Evolutionary conservation across 2,888 invertebrate species (phyloP).

Genomic region (Ganaspis brasiliensis): DNA sequence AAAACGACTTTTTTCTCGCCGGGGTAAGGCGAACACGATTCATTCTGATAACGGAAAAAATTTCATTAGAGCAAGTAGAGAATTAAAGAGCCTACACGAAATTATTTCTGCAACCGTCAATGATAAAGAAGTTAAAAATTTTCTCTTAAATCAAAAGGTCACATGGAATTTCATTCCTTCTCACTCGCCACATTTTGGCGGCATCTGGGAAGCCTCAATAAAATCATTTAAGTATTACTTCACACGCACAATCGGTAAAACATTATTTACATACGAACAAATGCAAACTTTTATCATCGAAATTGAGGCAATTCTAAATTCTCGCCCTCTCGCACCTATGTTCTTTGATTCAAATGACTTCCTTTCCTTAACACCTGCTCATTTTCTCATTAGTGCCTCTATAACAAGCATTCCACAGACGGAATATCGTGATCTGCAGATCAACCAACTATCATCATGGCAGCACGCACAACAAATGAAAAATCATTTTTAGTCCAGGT

Average conservation of each 20-base stretch:
- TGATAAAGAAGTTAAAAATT: constrained; percentile 45
- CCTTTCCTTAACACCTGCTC: background rate
- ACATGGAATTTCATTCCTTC: constrained; percentile 43
- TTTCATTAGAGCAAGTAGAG: constrained; percentile 61
- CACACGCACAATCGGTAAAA: too few species aligned
- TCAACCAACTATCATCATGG: background rate
- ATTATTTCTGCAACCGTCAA: background rate
- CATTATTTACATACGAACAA: too few species aligned
- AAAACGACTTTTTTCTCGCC: constrained; percentile 66
- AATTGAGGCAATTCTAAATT: too few species aligned
- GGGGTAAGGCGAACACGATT: constrained; percentile 64
- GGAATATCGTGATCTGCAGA: background rate
- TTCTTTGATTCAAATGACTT: background rate
- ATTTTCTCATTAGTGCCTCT: background rate
- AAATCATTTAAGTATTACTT: too few species aligned
- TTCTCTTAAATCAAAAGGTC: constrained; percentile 37
- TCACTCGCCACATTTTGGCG: constrained; percentile 44
- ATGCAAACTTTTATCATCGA: too few species aligned
- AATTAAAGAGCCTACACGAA: too few species aligned
- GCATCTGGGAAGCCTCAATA: constrained; percentile 43
- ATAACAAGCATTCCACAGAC: background rate
- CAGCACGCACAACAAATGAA: too few species aligned
- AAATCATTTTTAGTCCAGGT: too few species aligned
- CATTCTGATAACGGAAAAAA: constrained; percentile 62
- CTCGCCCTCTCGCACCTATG: background rate